Base-by-base conservation (phyloP, 1,140 invertebrate genomes). In the Aphelenchoides avenae region DNA sequence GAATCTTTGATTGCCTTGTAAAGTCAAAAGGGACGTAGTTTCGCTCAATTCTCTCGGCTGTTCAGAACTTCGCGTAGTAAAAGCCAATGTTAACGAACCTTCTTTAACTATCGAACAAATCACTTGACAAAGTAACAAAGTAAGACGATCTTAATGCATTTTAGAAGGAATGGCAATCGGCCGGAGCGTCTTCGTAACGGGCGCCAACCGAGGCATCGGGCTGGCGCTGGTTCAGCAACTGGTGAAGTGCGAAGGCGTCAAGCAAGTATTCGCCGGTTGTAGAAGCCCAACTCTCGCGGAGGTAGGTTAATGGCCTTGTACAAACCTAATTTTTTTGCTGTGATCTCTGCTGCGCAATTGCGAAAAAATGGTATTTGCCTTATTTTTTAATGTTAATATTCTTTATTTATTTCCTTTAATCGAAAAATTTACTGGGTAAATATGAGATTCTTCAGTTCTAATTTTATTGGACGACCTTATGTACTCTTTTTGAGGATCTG, bases 151-250 rank as follows among this genome's bases (percentile, higher is more conserved):
- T n/a, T n/a, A n/a, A n/a, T n/a, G n/a, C n/a, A n/a, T n/a, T n/a
- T n/a, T n/a, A n/a, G n/a, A n/a, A n/a, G n/a, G n/a, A n/a, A n/a
- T n/a, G n/a, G n/a, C n/a, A n/a, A n/a, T 48, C 22, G 46, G 46
- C 7, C 40, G 27, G 5, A 64, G 66, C 52, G 36, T 67, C 48
- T 62, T 65, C 20, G 47, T 65, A 18, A 65, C 62, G 24, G 63
- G 63, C 3, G 63, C 63, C 2, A 65, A 65, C 50, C 43, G 63
- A 34, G 63, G 63, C 13, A 60, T 65, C 26, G 63, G 63, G 15
- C 40, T 65, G 3, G 55, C 52, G 29, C 39, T 65, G 37, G 52
- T 66, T 26, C 27, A 30, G 29, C 30, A 66, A 13, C 27, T 64
- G 1, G 5, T 57, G 5, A 15, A 52, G 29, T 15, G 46, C n/a